Evolutionary conservation across 2,888 invertebrate genomes (phyloP).

Genomic region (Napeogenes inachia): DNA sequence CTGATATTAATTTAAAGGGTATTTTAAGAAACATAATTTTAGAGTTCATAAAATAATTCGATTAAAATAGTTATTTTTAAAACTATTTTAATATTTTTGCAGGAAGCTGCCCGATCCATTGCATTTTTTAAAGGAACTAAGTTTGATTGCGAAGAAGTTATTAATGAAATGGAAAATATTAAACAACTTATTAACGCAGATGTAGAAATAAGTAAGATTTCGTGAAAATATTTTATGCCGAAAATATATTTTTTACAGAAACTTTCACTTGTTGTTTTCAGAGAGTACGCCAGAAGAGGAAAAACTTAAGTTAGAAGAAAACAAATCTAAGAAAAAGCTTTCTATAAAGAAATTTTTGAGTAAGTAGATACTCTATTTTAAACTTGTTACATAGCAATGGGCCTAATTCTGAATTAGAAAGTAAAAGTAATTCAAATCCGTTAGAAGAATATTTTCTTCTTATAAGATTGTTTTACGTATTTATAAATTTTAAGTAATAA

Average conservation of each 20-base stretch:
- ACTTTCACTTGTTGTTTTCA: constrained; percentile 25
- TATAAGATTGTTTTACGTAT: no score
- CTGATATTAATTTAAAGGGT: background rate
- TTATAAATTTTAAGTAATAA: no score
- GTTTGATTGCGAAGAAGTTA: constrained; percentile 42
- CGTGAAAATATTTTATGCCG: no score
- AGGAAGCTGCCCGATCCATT: constrained; percentile 54
- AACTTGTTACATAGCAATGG: no score
- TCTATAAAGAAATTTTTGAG: constrained; percentile 49
- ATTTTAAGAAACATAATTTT: background rate
- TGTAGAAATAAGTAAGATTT: background rate
- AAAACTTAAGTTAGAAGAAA: constrained; percentile 33
- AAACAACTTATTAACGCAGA: constrained; percentile 24
- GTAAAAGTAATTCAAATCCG: no score
- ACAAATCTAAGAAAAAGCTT: constrained; percentile 35
- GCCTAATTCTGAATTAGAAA: no score
- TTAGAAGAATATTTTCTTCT: no score
- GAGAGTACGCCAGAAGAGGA: constrained; percentile 40
- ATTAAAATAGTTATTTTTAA: no score
- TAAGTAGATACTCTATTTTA: constrained; percentile 36
- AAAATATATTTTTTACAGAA: no score
- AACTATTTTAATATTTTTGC: constrained; percentile 13
- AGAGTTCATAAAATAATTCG: background rate
- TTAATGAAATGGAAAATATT: constrained; percentile 44
- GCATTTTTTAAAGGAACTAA: constrained; percentile 48